A percentile compares a stretch with the other conserved stretches of the same genome.
Conservation (phyloP, 2,888 invertebrate genomes). For the Nemurella pictetii region DNA sequence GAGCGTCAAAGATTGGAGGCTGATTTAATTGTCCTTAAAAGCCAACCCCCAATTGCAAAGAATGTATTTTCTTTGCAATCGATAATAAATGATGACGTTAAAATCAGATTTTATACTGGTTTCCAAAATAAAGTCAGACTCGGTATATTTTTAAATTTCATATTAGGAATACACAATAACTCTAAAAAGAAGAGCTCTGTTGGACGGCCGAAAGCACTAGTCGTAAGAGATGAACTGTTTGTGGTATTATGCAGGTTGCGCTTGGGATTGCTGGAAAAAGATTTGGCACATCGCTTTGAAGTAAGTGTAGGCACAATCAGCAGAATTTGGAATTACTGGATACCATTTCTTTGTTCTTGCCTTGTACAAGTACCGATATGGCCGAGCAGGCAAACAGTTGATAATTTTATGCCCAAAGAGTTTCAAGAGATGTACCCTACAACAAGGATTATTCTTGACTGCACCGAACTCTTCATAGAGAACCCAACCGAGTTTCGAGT, state of each 20-base stretch:
- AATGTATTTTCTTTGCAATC: not conserved
- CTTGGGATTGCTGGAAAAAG: too few species aligned
- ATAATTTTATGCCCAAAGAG: conserved; percentile 39
- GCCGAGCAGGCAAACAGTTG: not conserved
- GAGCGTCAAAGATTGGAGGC: not conserved
- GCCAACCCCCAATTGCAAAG: not conserved
- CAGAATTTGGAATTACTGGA: too few species aligned
- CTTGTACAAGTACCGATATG: not conserved
- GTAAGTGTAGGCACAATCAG: too few species aligned
- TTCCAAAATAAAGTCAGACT: not conserved
- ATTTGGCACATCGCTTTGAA: too few species aligned
- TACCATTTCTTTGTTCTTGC: not conserved
- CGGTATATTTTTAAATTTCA: not conserved
- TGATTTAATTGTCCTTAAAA: not conserved
- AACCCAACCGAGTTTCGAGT: conserved; percentile 32
- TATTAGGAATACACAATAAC: not conserved
- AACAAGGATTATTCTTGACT: too few species aligned
- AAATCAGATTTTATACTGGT: not conserved
- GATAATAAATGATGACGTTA: not conserved
- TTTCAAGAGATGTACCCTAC: too few species aligned
- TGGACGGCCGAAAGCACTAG: not conserved
- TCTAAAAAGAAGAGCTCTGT: not conserved
- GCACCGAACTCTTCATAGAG: too few species aligned
- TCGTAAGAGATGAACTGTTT: not conserved
- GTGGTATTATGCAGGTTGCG: not conserved